These are phyloP conservation scores for Apostichopus californicus DNA, from an alignment of 35 echinoderm and acorn worm genomes.

Conservation along the genomic window DNA sequence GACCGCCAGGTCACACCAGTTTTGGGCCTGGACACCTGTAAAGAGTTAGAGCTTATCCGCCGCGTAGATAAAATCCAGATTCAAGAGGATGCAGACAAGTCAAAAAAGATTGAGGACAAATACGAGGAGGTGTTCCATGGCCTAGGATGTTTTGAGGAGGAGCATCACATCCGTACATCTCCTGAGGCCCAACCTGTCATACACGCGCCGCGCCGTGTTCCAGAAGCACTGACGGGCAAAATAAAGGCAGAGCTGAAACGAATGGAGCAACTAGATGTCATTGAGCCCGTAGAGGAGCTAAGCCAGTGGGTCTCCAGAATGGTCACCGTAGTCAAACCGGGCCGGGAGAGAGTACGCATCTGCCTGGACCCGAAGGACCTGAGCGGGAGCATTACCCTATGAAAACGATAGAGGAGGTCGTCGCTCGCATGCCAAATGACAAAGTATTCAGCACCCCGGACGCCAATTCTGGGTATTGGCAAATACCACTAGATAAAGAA, in stretches of 20 bases:
- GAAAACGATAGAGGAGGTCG: slow-evolving; percentile 61
- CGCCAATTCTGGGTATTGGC: slow-evolving; percentile 63
- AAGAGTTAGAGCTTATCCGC: not conserved
- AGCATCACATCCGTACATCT: not conserved
- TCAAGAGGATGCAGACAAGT: not conserved
- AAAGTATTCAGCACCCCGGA: not conserved
- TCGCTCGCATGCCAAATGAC: not conserved
- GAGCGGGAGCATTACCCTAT: slow-evolving; percentile 43
- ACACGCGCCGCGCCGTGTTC: not conserved
- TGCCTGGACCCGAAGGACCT: slow-evolving; percentile 51
- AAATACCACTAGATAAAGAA: slow-evolving; percentile 62
- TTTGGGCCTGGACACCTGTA: not conserved
- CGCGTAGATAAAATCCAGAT: not conserved
- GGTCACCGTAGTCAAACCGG: slow-evolving; percentile 49
- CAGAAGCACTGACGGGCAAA: slow-evolving; percentile 13
- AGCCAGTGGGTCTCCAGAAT: slow-evolving; percentile 56
- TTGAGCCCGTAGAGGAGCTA: slow-evolving; percentile 34
- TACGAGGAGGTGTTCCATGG: not conserved
- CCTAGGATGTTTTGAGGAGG: not conserved
- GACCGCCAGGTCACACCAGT: not conserved
- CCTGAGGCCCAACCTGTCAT: not conserved
- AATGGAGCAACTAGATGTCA: slow-evolving; percentile 61
- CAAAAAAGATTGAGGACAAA: not conserved
- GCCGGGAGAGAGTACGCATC: slow-evolving; percentile 53
- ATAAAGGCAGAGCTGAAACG: slow-evolving; percentile 49